Base-by-base conservation (phyloP, 2,888 invertebrate species). In the Oligia fasciuncula region DNA sequence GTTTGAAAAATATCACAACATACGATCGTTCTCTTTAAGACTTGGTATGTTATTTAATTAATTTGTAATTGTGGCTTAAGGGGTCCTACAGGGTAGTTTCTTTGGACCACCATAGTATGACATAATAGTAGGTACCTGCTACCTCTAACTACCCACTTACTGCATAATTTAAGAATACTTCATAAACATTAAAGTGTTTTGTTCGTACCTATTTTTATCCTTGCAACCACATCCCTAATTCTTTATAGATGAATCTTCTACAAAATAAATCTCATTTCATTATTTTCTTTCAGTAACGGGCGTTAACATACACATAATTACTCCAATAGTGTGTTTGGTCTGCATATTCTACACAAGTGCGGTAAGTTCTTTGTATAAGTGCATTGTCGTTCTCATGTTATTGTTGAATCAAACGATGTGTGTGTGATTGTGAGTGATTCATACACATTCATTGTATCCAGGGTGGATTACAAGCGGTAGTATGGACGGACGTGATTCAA, bases 291-390 rank as follows among this genome's bases (percentile, higher is more conserved):
- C 95, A 98, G 99, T 99, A 43, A 99, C 99, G 83, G 99, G 98
- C 72, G 97, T 99, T 17, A 98, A 98, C 89, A 97, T 98, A 63
- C 98, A 98, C 93, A 95, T 98, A 62, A 98, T 98, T 35, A 98
- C 99, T 1, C 98, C 98, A 4, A 97, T 98, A 65, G 98, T 99
- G 4, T 98, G 98, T 93, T 94, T 97, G 88, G 98, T 98, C 87
- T 98, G 99, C 97, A 98, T 98, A 91, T 98, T 99, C 93, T 99
- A 99, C 91, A 99, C 98, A 1, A 98, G 98, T 88, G 97, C 98
- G 93, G 98, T 98, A 96, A 97, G 98, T 97, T 84, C 77, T 54
- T 11, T 43, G 43, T 11, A 2, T 19, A 35, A 8, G 1, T 23
- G 49, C 14, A 23, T 29, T 62, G 29, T 62, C n/a, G 4, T 66